Conservation (phyloP, 1,140 invertebrate species). For the Pectinophora gossypiella region DNA sequence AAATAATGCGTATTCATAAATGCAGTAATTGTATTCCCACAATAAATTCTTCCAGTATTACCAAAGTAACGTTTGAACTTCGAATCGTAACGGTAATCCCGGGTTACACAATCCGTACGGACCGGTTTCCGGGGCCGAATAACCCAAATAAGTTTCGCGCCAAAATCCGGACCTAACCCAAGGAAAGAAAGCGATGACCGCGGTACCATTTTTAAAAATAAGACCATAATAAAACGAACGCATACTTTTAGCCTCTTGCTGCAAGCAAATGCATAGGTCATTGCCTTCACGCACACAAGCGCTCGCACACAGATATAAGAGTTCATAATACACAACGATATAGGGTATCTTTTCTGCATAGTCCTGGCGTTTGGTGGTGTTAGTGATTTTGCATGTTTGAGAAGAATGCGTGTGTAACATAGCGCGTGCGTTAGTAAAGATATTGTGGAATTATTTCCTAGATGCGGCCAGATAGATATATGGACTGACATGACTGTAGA, state of each 20-base stretch:
- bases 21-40: too few relatives aligned
- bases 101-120: constrained; percentile 16
- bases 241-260: constrained; percentile 72
- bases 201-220: constrained; percentile 69
- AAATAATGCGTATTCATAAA: too few relatives aligned
- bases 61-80: constrained; percentile 11
- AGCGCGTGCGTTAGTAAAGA: constrained; percentile 55
- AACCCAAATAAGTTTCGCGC: constrained; percentile 22
- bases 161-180: constrained; percentile 60
- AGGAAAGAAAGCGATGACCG: constrained; percentile 50
- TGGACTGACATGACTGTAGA: constrained; percentile 21
- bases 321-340: constrained; percentile 13
- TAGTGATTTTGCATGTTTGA: constrained; percentile 67
- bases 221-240: constrained; percentile 72
- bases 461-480: constrained; percentile 53
- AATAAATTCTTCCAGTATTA: too few relatives aligned
- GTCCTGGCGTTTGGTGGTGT: constrained; percentile 40
- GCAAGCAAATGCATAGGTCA: constrained; percentile 69
- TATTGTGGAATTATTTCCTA: constrained; percentile 74
- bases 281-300: constrained; percentile 64
- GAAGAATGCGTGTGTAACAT: constrained; percentile 66
- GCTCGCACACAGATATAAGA: constrained; percentile 33
- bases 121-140: constrained; percentile 12
- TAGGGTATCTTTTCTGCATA: constrained; percentile 37
- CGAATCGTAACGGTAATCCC: constrained; percentile 15